Evolutionary conservation across 1,140 invertebrate species (phyloP).

Genomic region (Drosophila nigromelanica): DNA sequence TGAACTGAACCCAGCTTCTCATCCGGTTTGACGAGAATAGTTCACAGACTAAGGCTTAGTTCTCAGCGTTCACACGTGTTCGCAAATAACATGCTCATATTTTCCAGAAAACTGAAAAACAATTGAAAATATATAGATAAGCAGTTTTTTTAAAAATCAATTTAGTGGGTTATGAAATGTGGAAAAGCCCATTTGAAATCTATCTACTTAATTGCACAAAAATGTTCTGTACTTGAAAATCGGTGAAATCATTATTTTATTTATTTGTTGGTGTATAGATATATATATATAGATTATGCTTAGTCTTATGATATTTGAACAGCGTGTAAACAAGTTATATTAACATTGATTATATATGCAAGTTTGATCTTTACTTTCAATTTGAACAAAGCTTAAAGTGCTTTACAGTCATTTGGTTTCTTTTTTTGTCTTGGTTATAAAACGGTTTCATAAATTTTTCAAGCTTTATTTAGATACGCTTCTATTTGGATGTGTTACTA

Average conservation of each 20-base stretch:
- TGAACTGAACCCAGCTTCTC: conserved; percentile 1
- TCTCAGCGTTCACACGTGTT: conserved; percentile 10
- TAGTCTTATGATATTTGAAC: too few species aligned
- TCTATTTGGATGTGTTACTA: conserved; percentile 13
- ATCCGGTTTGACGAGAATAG: conserved; percentile 46
- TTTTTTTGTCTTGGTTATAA: neutral
- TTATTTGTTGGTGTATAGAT: too few species aligned
- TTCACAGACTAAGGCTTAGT: neutral
- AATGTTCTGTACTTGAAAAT: too few species aligned
- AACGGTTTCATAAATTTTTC: conserved; percentile 14
- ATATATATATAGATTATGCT: neutral
- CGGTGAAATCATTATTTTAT: too few species aligned
- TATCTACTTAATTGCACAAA: too few species aligned
- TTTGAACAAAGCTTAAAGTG: conserved; percentile 20
- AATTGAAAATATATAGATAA: too few species aligned
- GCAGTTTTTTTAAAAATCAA: too few species aligned
- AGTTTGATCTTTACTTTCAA: conserved; percentile 2
- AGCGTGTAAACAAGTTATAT: conserved; percentile 25
- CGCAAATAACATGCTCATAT: conserved; percentile 1
- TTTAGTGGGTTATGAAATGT: too few species aligned
- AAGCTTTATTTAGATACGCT: neutral
- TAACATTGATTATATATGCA: conserved; percentile 12
- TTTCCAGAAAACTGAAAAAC: neutral
- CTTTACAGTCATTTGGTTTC: conserved; percentile 8
- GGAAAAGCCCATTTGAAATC: too few species aligned